Percentiles rank a stretch among this genome's conserved stretches.
phyloP scores from a whole-genome alignment of 2,113 vertebrate genomes.

The Holacanthus passer region DNA sequence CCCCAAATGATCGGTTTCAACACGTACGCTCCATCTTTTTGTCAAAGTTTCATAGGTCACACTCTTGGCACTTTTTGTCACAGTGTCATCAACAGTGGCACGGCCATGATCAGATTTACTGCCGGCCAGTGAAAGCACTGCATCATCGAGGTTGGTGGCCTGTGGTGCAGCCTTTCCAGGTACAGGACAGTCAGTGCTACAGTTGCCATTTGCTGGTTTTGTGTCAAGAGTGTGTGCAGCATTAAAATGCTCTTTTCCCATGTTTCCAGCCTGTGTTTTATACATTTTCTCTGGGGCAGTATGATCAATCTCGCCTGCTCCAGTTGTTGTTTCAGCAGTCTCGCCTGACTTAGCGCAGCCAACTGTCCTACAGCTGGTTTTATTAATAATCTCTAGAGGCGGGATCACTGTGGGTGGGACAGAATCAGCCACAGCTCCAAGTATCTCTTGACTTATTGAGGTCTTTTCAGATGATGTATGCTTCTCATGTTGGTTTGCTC shows the following conservation, averaged over 20 bases:
- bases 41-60: constrained; percentile 17
- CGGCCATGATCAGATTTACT: constrained; percentile 5
- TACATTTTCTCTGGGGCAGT: constrained; percentile 24
- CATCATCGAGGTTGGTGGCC: background rate
- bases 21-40: background rate
- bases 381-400: constrained; percentile 33
- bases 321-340: constrained; percentile 31
- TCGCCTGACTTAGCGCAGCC: constrained; percentile 16
- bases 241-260: constrained; percentile 21
- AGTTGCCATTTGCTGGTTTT: constrained; percentile 16
- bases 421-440: constrained; percentile 30
- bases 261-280: constrained; percentile 29
- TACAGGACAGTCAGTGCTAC: constrained; percentile 21
- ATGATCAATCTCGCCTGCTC: constrained; percentile 42
- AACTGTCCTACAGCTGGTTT: constrained; percentile 33
- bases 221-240: background rate
- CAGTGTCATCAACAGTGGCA: background rate
- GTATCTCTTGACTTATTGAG: constrained; percentile 43
- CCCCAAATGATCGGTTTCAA: constrained; percentile 28
- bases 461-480: constrained; percentile 20
- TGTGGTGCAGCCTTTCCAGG: constrained; percentile 23
- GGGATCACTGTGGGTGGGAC: constrained; percentile 11
- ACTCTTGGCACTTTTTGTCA: constrained; percentile 13
- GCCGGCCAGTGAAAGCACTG: constrained; percentile 21
- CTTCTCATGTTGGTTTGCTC: constrained; percentile 9